Percentiles rank a stretch among this genome's conserved stretches.
Conservation (phyloP, 2,797 vertebrate genomes). For the Syngnathus rostellatus region DNA sequence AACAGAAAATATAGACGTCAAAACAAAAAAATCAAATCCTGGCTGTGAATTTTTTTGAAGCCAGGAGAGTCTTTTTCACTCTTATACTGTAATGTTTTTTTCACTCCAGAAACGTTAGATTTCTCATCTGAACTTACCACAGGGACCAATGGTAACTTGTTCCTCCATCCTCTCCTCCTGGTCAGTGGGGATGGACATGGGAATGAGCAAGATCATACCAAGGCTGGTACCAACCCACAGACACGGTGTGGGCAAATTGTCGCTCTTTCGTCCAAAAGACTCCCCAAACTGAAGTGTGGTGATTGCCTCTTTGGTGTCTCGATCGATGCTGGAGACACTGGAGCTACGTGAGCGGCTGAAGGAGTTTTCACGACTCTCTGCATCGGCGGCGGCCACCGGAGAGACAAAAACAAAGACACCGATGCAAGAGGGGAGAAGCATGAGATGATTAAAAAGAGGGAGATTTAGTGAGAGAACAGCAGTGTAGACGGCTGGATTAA, state of each 20-base stretch:
- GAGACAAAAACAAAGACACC: conserved; percentile 9
- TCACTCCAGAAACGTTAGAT: not conserved
- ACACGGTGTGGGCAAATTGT: conserved; percentile 76
- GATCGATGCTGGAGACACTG: conserved; percentile 96
- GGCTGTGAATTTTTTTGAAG: too few relatives aligned
- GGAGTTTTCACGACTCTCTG: conserved; percentile 93
- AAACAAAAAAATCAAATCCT: too few relatives aligned
- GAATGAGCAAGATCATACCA: conserved; percentile 83
- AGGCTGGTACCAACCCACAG: conserved; percentile 96
- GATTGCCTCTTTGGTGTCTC: conserved; percentile 90
- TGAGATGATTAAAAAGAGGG: not conserved
- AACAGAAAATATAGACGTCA: too few relatives aligned
- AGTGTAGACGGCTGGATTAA: not conserved
- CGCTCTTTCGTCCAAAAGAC: conserved; percentile 82
- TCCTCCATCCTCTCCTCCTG: conserved; percentile 86
- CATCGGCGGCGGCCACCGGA: conserved; percentile 9
- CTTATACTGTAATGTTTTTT: not conserved
- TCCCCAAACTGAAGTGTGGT: conserved; percentile 90
- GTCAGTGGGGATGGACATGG: conserved; percentile 79
- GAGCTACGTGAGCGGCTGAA: conserved; percentile 96
- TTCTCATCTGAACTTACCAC: conserved; percentile 71
- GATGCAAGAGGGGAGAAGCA: conserved; percentile 6
- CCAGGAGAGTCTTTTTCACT: too few relatives aligned
- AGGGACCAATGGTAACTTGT: conserved; percentile 78
- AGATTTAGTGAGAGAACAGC: not conserved